Conservation (phyloP, 2,888 invertebrate species). For the Mythimna lalbum region DNA sequence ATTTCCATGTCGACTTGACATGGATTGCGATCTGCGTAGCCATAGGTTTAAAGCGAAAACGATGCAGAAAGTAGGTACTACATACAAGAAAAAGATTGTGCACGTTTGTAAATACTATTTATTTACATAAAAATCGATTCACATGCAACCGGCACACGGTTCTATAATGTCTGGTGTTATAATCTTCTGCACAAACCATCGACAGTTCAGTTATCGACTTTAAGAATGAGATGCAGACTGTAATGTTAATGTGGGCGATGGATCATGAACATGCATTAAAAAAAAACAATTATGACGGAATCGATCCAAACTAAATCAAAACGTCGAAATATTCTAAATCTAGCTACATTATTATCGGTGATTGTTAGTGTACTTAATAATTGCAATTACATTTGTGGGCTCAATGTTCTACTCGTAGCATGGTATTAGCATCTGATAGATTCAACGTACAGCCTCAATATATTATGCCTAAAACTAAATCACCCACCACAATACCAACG, state of each 20-base stretch:
- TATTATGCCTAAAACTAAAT: constrained; percentile 84
- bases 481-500: constrained; percentile 86
- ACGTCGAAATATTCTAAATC: constrained; percentile 66
- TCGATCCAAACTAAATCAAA: constrained; percentile 77
- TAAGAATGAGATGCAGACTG: constrained; percentile 73
- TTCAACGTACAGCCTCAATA: constrained; percentile 82
- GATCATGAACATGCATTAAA: constrained; percentile 78
- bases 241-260: constrained; percentile 71
- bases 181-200: constrained; percentile 75
- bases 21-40: constrained; percentile 61
- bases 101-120: constrained; percentile 66
- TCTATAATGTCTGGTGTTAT: constrained; percentile 64
- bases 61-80: constrained; percentile 73
- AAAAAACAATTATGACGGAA: constrained; percentile 67
- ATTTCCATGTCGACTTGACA: constrained; percentile 18
- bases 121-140: constrained; percentile 68
- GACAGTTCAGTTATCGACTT: constrained; percentile 58
- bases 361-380: constrained; percentile 81
- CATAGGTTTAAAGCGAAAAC: constrained; percentile 75
- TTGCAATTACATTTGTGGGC: constrained; percentile 84
- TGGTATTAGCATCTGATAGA: constrained; percentile 83
- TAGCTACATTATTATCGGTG: constrained; percentile 78
- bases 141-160: constrained; percentile 70
- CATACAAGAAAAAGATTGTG: constrained; percentile 67
- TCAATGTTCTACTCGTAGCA: constrained; percentile 89